Evolutionary conservation across 2,888 invertebrate genomes (phyloP).

Genomic region (Leptopilina drosophilae): DNA sequence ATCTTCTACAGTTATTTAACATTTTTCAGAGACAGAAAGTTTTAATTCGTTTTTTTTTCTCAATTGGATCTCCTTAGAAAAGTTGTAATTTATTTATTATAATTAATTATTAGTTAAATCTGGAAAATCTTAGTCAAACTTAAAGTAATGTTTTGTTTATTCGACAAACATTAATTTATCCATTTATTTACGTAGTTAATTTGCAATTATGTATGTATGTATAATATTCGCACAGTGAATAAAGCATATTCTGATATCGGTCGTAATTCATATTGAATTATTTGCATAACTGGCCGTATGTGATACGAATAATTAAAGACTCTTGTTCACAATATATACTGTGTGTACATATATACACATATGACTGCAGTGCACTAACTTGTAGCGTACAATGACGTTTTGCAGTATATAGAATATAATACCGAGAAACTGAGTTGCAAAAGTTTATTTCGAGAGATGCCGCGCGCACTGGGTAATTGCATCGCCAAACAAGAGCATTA

Average conservation of each 20-base stretch:
- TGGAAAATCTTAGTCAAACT: too few relatives aligned
- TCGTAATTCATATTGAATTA: conserved; percentile 69
- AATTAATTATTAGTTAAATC: too few relatives aligned
- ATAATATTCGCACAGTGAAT: conserved; percentile 62
- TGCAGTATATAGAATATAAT: neutral
- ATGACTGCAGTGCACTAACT: neutral
- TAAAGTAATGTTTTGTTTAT: too few relatives aligned
- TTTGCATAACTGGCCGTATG: conserved; percentile 62
- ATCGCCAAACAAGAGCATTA: conserved; percentile 51
- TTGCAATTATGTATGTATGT: too few relatives aligned
- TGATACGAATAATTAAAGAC: conserved; percentile 46
- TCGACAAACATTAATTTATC: too few relatives aligned
- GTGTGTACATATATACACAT: neutral
- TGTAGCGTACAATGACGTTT: neutral
- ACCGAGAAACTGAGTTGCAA: neutral
- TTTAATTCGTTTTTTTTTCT: too few relatives aligned
- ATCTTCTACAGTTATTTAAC: too few relatives aligned
- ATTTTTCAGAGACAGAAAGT: too few relatives aligned
- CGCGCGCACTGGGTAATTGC: conserved; percentile 46
- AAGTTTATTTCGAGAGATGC: conserved; percentile 26
- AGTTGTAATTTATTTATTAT: too few relatives aligned
- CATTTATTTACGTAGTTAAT: too few relatives aligned
- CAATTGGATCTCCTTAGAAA: too few relatives aligned
- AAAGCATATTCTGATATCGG: conserved; percentile 62
- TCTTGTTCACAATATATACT: conserved; percentile 35